Evolutionary conservation across 2,888 invertebrate genomes (phyloP).

Genomic region (Furcula furcula): DNA sequence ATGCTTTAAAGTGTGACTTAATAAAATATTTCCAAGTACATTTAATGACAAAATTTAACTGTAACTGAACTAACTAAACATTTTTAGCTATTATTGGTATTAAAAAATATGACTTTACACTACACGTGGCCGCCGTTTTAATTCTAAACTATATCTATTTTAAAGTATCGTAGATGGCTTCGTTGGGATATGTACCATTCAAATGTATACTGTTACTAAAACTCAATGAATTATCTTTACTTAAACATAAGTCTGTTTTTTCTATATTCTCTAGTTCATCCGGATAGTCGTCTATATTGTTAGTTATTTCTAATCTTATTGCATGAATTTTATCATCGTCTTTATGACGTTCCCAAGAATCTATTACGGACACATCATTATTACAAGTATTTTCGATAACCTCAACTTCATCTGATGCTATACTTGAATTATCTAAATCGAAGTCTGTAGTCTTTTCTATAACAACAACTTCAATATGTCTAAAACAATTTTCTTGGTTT

Average conservation of each 20-base stretch:
- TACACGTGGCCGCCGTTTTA: slow-evolving; percentile 32
- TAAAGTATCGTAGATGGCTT: slow-evolving; percentile 79
- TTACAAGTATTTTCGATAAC: slow-evolving; percentile 65
- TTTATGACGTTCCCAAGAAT: slow-evolving; percentile 74
- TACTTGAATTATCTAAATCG: slow-evolving; percentile 69
- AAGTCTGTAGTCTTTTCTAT: slow-evolving; percentile 77
- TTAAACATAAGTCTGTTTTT: slow-evolving; percentile 57
- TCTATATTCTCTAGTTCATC: slow-evolving; percentile 55
- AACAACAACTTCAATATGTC: slow-evolving; percentile 78
- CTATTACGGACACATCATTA: slow-evolving; percentile 70
- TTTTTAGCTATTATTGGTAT: too few relatives aligned
- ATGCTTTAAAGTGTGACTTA: too few relatives aligned
- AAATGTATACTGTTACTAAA: slow-evolving; percentile 79
- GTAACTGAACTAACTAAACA: too few relatives aligned
- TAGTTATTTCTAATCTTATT: slow-evolving; percentile 76
- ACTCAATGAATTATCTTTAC: slow-evolving; percentile 71
- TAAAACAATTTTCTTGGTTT: slow-evolving; percentile 72
- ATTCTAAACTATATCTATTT: slow-evolving; percentile 51
- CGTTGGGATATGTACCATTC: slow-evolving; percentile 80
- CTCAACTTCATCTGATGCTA: slow-evolving; percentile 69
- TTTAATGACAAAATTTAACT: too few relatives aligned
- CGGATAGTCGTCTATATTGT: slow-evolving; percentile 72
- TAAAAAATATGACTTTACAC: too few relatives aligned
- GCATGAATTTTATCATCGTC: slow-evolving; percentile 68
- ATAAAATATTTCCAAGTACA: too few relatives aligned